Conservation (phyloP, 2,888 invertebrate species). For the Anoncus sp. region DNA sequence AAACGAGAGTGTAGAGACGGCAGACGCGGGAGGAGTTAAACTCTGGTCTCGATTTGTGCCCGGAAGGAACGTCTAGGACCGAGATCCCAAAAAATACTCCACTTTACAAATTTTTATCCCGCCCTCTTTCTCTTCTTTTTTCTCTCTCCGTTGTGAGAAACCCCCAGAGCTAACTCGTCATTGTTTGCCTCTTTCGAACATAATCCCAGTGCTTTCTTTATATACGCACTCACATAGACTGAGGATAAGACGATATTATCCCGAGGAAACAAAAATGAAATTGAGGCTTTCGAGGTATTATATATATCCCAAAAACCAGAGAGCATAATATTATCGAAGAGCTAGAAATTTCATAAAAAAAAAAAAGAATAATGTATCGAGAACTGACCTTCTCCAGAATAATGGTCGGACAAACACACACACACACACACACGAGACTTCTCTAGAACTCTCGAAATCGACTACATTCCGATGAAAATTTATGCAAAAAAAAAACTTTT, state of each 20-base stretch:
- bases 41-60: slow-evolving; percentile 65
- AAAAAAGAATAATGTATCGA: slow-evolving; percentile 30
- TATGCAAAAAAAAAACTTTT: slow-evolving; percentile 43
- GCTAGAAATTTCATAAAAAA: slow-evolving; percentile 41
- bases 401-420: slow-evolving; percentile 14
- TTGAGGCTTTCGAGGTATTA: slow-evolving; percentile 41
- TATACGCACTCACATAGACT: slow-evolving; percentile 20
- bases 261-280: slow-evolving; percentile 59
- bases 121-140: slow-evolving; percentile 12
- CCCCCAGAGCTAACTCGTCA: slow-evolving; percentile 26
- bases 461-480: slow-evolving; percentile 39
- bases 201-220: slow-evolving; percentile 31
- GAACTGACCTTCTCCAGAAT: slow-evolving; percentile 7
- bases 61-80: slow-evolving; percentile 75
- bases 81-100: slow-evolving; percentile 48
- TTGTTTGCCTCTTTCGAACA: slow-evolving; percentile 52
- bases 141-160: slow-evolving; percentile 43
- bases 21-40: slow-evolving; percentile 55
- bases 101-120: slow-evolving; percentile 73
- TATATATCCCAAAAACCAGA: neutral
- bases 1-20: slow-evolving; percentile 18
- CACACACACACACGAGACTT: neutral
- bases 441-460: slow-evolving; percentile 20
- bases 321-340: slow-evolving; percentile 41
- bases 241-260: slow-evolving; percentile 37